Base-by-base conservation (phyloP, 2,113 vertebrate genomes). In the Ochotona princeps region DNA sequence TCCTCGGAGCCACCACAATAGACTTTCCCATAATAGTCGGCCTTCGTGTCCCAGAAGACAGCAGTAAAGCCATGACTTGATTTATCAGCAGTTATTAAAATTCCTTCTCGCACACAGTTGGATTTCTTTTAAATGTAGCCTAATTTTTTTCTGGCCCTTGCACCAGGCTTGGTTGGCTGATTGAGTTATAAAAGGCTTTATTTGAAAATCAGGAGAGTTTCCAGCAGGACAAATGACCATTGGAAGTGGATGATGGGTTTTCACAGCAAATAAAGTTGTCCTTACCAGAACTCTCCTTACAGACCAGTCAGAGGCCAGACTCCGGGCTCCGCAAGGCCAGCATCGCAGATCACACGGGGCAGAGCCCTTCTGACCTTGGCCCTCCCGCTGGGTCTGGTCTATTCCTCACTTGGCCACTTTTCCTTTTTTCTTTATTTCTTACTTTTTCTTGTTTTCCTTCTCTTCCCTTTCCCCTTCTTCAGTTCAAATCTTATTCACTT, bases 101-200 rank as follows among this genome's bases (percentile, higher is more conserved):
- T 83, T 54, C 87, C 51, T 83, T 17, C 14, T 9, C 47, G 66
- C 67, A n/a, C 83, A 38, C 84, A 91, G 51, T 25, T 91, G 84
- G 67, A 14, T 87, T 85, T 91, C 87, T 81, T 96, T 92, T 83
- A 30, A 35, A 14, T 5, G 49, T 0, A 65, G 89, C 73, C 85
- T 44, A 7, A 20, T 44, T 74, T 83, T 67, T 86, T 38, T 21
- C 81, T 23, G 81, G 60, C 44, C 35, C 25, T 79, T 87, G 9
- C 66, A 87, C 7, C 69, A 2, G 7, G 25, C n/a, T 87, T 2
- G 4, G 38, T 69, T 0, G 5, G 54, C 67, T 38, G 28, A 23
- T 57, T 47, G 51, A n/a, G 28, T 65, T 86, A 54, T 38, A 20
- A 28, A 72, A 91, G 88, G 79, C 20, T 70, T 91, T 95, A 75